Evolutionary conservation across 2,113 vertebrate genomes (phyloP), one percentile per base, ranked within the genome.

Genomic region (Forbesichthys agassizii): DNA sequence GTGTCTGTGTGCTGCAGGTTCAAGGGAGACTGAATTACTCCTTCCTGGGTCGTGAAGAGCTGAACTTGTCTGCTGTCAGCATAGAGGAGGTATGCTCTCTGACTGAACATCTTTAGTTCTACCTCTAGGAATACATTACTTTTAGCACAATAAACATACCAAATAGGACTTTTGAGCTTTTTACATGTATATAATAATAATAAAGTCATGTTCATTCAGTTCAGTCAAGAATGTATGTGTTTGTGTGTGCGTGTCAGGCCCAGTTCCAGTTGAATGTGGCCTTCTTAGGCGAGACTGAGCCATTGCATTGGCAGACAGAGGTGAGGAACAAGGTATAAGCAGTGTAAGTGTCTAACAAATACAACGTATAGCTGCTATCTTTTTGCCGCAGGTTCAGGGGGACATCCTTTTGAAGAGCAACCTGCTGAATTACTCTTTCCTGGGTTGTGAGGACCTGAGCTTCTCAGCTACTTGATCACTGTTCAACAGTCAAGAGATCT

Each of bases 201-300:
- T 27, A 27, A 27, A 27, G 27, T 27, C 1, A 27, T 27, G 3
- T 27, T 27, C 27, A 27, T 27, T 27, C 27, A 27, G 27, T 27
- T 27, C 27, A 27, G 27, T 27, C 27, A 27, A 27, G 4, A 71
- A 42, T 70, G 33, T 33, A 10, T 68, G 42, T 64, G 9, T 59
- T 5, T 58, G 47, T n/a, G 9, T 36, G n/a, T 71, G 14, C 52
- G 46, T 87, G 48, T 74, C 84, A 65, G 61, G 3, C 68, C 79
- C 81, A 95, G 95, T 92, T 93, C 20, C 93, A 95, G 89, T 92
- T 96, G 84, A 91, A 92, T 69, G 94, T 95, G 86, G 94, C 95
- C 84, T 88, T 96, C 83, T 95, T 94, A 86, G 93, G 94, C 81
- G 95, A 95, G 90, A 95, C 93, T 71, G 94, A 93, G 88, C 9